Percentiles rank a stretch among this genome's conserved stretches.
These are phyloP conservation scores for Phylloscopus trochilus DNA, from an alignment of 2,113 vertebrate genomes.

Conservation along the genomic window DNA sequence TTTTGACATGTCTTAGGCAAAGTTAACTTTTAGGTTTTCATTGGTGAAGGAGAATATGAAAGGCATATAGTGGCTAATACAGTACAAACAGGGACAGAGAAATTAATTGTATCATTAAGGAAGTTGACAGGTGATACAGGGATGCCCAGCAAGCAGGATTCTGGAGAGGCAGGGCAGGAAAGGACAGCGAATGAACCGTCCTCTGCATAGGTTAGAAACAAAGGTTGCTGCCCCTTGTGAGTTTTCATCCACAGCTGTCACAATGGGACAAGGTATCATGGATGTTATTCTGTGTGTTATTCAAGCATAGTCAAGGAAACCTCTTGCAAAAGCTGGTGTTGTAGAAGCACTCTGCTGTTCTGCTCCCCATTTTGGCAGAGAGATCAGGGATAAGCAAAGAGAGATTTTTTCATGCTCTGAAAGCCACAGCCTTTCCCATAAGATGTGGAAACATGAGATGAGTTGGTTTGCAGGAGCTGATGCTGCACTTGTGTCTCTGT, in stretches of 20 bases:
- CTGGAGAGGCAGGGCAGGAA: background rate
- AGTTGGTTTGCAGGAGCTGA: background rate
- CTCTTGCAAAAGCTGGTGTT: background rate
- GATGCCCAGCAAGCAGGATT: background rate
- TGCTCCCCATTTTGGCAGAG: background rate
- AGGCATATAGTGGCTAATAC: background rate
- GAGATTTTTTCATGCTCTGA: background rate
- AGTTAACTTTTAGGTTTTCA: background rate
- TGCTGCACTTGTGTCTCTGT: background rate
- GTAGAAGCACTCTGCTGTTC: background rate
- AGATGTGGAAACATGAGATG: fast-evolving
- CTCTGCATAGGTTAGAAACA: background rate
- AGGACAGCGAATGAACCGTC: background rate
- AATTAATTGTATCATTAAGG: background rate
- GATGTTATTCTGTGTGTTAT: background rate
- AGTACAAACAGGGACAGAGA: background rate
- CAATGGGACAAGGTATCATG: fast-evolving
- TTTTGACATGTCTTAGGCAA: background rate
- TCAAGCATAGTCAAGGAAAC: background rate
- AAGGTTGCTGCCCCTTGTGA: background rate
- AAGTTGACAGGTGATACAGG: background rate
- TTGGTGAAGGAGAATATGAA: background rate
- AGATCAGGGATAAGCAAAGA: background rate
- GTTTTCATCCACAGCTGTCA: background rate
- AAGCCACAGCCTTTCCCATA: background rate